Evolutionary conservation across 2,797 vertebrate genomes (phyloP), one percentile per base, ranked within the genome.

Genomic region (Smutsia temminckii): DNA sequence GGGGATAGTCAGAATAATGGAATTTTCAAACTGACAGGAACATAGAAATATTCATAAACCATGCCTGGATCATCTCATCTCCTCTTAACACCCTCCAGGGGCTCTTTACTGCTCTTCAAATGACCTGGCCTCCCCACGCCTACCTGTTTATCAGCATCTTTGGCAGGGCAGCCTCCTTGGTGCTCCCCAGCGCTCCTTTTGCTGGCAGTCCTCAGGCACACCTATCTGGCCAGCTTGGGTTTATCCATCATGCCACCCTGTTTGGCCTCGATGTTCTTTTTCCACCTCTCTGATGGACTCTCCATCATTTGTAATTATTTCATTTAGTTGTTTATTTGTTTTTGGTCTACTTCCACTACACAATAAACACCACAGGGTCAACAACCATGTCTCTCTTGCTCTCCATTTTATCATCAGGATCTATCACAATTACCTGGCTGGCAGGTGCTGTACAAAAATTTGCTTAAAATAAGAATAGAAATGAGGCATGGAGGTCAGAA

Each of bases 141-240:
- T 20, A 6, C 8, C 0, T 1, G 8, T 40, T 25, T 23, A 2
- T 21, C 4, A 27, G 11, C n/a, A 9, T 16, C 0, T 2, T 0
- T 3, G 32, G 1, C 1, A 0, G 4, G 20, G 20, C 46, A 27
- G 17, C 3, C 29, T 49, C 51, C 61, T 17, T 3, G 8, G 1
- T 16, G 10, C 42, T 29, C 55, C 29, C 25, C 16, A 20, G 8
- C 6, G 6, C 27, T 1, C 40, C 11, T 29, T 25, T 69, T 34
- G 13, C 17, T 2, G 1, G 17, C 53, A 6, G 6, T 18, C 16
- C 13, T 55, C 53, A 4, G 1, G 37, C 18, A 27, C 37, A 3
- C 20, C 7, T 66, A 13, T 12, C 25, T 46, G 3, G 0, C 57
- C 64, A 84, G 68, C 27, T 34, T 32, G 13, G 5, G 17, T 46